phyloP scores from a whole-genome alignment of 2,888 invertebrate species.

The Cephonodes hylas region DNA sequence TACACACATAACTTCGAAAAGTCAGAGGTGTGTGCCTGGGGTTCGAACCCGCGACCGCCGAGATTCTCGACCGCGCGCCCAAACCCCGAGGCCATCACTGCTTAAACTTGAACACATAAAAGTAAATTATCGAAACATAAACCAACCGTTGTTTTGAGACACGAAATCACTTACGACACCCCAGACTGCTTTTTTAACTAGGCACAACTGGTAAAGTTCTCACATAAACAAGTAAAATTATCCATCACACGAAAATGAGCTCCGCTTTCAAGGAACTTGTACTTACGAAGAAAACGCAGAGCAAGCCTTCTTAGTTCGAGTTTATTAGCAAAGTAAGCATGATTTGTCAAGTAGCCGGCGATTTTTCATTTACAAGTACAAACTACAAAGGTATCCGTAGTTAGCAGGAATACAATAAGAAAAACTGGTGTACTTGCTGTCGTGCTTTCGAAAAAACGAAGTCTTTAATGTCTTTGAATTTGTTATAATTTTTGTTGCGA shows the following conservation, averaged over 20 bases:
- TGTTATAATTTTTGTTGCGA: too few relatives aligned
- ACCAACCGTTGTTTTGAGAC: neutral
- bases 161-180: constrained; percentile 16
- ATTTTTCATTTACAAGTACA: neutral
- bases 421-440: neutral
- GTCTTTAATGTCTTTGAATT: too few relatives aligned
- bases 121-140: neutral
- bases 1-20: too few relatives aligned
- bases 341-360: neutral
- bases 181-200: constrained; percentile 20
- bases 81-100: too few relatives aligned
- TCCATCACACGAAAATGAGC: constrained; percentile 54
- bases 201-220: constrained; percentile 48
- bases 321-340: constrained; percentile 38
- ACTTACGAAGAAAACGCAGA: constrained; percentile 20
- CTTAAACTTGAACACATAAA: neutral
- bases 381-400: neutral
- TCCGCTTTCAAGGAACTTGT: constrained; percentile 38
- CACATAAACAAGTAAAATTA: constrained; percentile 58
- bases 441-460: neutral
- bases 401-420: neutral
- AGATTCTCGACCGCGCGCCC: too few relatives aligned
- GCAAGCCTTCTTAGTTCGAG: constrained; percentile 39
- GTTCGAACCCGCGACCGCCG: too few relatives aligned
- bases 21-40: too few relatives aligned